A percentile compares a stretch with the other conserved stretches of the same genome.
Conservation (phyloP, 2,113 vertebrate species). For the Otus sunia region DNA sequence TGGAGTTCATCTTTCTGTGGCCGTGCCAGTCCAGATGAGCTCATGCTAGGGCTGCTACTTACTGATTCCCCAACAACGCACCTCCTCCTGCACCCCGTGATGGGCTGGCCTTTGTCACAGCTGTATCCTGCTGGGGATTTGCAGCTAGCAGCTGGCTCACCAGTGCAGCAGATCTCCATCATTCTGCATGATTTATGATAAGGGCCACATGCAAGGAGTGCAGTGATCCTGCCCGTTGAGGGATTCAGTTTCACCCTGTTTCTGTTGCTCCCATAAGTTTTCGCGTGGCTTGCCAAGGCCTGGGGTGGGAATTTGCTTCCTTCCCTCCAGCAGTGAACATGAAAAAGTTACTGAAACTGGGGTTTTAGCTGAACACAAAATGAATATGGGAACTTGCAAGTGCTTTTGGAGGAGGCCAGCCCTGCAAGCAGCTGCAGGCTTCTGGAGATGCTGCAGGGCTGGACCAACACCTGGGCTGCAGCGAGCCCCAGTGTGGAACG, state of each 20-base stretch:
- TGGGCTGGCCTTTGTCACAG: neutral
- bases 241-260: neutral
- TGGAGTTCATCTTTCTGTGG: neutral
- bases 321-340: neutral
- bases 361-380: neutral
- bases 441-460: neutral
- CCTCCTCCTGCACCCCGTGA: neutral
- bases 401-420: neutral
- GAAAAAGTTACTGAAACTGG: neutral
- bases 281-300: neutral
- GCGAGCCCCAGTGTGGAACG: neutral
- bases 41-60: neutral
- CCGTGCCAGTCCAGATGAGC: neutral
- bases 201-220: neutral
- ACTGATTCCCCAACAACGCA: fast-evolving
- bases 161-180: neutral
- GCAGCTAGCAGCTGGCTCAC: neutral
- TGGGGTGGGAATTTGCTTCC: neutral
- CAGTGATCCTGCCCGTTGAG: neutral
- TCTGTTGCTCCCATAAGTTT: neutral
- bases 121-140: neutral
- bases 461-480: neutral
- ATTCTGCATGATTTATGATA: neutral
- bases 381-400: neutral
- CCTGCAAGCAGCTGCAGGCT: neutral